phyloP scores from a whole-genome alignment of 2,888 invertebrate genomes.

The Neoascia interrupta region DNA sequence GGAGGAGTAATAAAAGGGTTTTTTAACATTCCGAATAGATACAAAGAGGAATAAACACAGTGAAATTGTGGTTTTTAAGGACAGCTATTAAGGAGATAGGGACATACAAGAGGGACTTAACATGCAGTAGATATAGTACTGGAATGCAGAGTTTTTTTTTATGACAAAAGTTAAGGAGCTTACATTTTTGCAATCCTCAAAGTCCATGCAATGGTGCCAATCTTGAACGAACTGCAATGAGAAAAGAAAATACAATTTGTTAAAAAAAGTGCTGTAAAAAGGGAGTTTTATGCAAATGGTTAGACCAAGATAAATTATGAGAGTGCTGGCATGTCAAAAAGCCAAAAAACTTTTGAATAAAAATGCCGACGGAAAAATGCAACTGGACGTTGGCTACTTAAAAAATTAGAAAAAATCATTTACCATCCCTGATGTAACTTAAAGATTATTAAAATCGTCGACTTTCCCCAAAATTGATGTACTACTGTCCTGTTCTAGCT shows the following conservation, averaged over 20 bases:
- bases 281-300: not conserved
- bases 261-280: constrained; percentile 7
- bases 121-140: constrained; percentile 38
- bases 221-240: constrained; percentile 77
- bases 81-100: constrained; percentile 25
- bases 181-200: constrained; percentile 78
- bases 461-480: too few species aligned
- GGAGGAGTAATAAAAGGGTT: constrained; percentile 15
- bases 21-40: constrained; percentile 14
- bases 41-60: not conserved
- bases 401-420: too few species aligned
- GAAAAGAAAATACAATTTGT: constrained; percentile 29
- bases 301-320: too few species aligned
- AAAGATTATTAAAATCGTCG: too few species aligned
- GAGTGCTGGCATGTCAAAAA: too few species aligned
- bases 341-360: too few species aligned
- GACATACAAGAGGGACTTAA: constrained; percentile 21
- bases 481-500: too few species aligned
- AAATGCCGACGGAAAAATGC: too few species aligned
- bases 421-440: too few species aligned
- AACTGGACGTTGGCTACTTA: too few species aligned
- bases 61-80: not conserved
- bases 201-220: constrained; percentile 79
- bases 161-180: constrained; percentile 70
- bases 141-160: constrained; percentile 19